phyloP scores from a whole-genome alignment of 2,113 vertebrate genomes.

The Siphamia tubifer region DNA sequence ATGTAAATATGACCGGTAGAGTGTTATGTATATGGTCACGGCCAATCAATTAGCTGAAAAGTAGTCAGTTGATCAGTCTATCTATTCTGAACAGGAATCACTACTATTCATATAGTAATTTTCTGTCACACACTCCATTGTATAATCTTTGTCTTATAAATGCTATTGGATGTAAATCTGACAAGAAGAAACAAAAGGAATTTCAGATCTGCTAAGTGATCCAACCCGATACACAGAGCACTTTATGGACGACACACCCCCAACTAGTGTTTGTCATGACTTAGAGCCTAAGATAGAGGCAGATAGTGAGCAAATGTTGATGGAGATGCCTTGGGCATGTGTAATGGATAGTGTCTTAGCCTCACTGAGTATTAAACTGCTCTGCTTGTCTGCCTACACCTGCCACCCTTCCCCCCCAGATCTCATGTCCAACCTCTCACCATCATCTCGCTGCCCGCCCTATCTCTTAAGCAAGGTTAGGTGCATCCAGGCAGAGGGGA shows the following conservation, averaged over 20 bases:
- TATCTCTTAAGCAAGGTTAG: neutral
- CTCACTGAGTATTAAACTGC: conserved; percentile 56
- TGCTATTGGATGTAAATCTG: conserved; percentile 1
- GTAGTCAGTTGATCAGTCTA: too few species aligned
- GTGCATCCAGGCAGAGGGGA: conserved; percentile 41
- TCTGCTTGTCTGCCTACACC: conserved; percentile 28
- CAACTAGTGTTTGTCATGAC: conserved; percentile 5
- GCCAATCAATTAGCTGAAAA: too few species aligned
- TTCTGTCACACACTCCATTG: neutral
- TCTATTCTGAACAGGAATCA: too few species aligned
- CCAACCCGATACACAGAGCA: too few species aligned
- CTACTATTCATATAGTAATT: neutral
- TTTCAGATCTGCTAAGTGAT: too few species aligned
- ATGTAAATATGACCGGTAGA: too few species aligned
- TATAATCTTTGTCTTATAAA: conserved; percentile 12
- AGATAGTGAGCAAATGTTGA: conserved; percentile 31
- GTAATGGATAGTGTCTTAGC: conserved; percentile 53
- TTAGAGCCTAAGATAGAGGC: conserved; percentile 18
- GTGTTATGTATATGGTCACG: too few species aligned
- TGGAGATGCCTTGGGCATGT: conserved; percentile 46
- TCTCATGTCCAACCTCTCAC: neutral
- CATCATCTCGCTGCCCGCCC: conserved; percentile 5
- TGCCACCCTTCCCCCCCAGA: neutral
- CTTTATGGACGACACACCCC: neutral
- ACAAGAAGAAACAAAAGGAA: neutral